These are phyloP conservation scores for Rhizomys pruinosus DNA, from an alignment of 2,113 vertebrate species.

Conservation along the genomic window DNA sequence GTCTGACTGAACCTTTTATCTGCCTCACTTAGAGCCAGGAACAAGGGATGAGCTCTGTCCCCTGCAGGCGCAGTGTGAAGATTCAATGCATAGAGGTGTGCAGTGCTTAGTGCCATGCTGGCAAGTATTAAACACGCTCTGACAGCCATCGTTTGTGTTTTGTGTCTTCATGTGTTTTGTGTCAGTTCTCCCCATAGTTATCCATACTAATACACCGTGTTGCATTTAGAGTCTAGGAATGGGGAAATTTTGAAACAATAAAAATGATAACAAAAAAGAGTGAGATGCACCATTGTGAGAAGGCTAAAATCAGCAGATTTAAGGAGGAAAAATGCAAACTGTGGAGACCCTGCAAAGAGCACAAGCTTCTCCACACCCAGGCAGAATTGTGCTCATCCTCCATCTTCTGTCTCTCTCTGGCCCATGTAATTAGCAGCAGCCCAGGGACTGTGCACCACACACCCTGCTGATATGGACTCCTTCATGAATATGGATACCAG, in stretches of 20 bases:
- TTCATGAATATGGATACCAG: background rate
- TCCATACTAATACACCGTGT: background rate
- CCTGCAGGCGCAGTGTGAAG: too few relatives aligned
- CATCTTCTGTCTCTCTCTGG: background rate
- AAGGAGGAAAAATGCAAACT: background rate
- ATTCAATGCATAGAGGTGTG: too few relatives aligned
- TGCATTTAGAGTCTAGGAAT: background rate
- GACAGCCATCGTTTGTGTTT: background rate
- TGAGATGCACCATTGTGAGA: background rate
- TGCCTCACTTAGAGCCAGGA: too few relatives aligned
- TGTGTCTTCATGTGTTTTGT: too few relatives aligned
- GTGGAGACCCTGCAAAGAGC: background rate
- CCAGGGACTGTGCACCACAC: background rate
- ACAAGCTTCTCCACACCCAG: background rate
- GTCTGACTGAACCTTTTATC: accelerated
- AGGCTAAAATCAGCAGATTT: too few relatives aligned
- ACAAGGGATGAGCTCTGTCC: too few relatives aligned
- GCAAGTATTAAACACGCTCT: background rate
- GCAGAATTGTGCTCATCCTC: background rate
- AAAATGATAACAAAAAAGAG: background rate
- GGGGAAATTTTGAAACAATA: background rate
- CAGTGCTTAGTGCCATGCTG: too few relatives aligned
- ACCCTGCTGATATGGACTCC: background rate
- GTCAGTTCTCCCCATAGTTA: background rate
- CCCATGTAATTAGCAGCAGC: too few relatives aligned